Percentiles rank a stretch among this genome's conserved stretches.
Conservation (phyloP, 2,888 invertebrate genomes). For the Dryadula phaetusa region DNA sequence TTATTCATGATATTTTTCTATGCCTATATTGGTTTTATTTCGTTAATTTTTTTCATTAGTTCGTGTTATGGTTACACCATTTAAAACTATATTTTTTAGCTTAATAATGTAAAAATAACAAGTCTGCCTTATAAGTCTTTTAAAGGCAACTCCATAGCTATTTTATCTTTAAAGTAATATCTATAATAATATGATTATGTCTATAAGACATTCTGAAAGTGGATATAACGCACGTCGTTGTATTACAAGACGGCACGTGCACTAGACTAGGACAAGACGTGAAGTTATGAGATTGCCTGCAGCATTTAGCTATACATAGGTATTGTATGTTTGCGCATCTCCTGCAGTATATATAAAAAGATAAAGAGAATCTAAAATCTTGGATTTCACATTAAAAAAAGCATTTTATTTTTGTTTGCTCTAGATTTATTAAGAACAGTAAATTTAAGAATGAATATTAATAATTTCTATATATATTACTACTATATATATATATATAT, state of each 20-base stretch:
- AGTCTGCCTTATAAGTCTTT: background rate
- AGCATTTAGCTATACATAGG: background rate
- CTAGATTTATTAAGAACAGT: too few species aligned
- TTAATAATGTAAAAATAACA: background rate
- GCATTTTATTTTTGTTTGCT: too few species aligned
- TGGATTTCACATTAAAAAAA: background rate
- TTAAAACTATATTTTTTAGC: background rate
- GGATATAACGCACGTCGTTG: background rate
- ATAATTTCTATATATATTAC: too few species aligned
- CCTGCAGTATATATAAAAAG: background rate
- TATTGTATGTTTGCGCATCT: background rate
- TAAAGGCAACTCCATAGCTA: background rate
- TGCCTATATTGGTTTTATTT: background rate
- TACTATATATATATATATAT: too few species aligned
- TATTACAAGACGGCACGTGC: conserved; percentile 5
- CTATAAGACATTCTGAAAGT: background rate
- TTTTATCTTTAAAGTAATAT: background rate
- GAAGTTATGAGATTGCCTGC: conserved; percentile 11
- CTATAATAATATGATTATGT: background rate
- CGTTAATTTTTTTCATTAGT: background rate
- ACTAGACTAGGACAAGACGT: background rate
- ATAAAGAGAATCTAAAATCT: background rate
- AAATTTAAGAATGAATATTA: too few species aligned
- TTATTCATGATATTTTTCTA: background rate
- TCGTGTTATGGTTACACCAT: background rate